Evolutionary conservation across 1,140 invertebrate species (phyloP).

Genomic region (Drosophila auraria): DNA sequence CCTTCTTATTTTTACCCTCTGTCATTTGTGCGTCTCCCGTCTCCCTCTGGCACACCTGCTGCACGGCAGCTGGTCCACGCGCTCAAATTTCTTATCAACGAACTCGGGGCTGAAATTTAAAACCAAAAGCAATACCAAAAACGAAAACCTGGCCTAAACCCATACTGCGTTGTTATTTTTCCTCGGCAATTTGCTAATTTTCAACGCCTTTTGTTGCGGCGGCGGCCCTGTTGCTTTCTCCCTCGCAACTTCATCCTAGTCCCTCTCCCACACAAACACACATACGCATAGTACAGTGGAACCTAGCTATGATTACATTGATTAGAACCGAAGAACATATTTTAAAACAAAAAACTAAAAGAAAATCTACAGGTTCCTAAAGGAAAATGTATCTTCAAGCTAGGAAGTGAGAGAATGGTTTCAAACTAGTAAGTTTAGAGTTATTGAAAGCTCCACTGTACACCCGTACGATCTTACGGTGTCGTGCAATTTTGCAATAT

Average conservation of each 20-base stretch:
- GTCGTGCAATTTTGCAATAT: conserved; percentile 53
- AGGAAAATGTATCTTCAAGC: no score
- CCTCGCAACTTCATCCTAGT: conserved; percentile 10
- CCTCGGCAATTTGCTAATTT: conserved; percentile 41
- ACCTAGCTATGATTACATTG: neutral
- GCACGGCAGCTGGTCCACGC: conserved; percentile 67
- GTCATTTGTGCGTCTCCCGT: conserved; percentile 4
- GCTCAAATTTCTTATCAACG: conserved; percentile 75
- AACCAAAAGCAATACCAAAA: conserved; percentile 18
- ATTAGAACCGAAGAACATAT: neutral
- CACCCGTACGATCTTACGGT: conserved; percentile 5
- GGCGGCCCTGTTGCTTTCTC: conserved; percentile 37
- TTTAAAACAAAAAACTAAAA: neutral
- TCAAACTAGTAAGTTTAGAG: neutral
- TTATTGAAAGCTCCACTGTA: conserved; percentile 16
- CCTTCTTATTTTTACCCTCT: conserved; percentile 33
- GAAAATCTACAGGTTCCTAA: neutral
- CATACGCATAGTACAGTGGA: conserved; percentile 8
- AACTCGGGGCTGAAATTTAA: conserved; percentile 26
- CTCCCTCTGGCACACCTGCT: conserved; percentile 61
- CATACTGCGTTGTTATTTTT: conserved; percentile 55
- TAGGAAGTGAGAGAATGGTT: neutral
- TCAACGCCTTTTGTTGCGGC: conserved; percentile 36
- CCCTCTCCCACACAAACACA: conserved; percentile 25
- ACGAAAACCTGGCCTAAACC: conserved; percentile 46